Percentiles rank a stretch among this genome's conserved stretches.
These are phyloP conservation scores for Agonum fuliginosum DNA, from an alignment of 2,888 invertebrate species.

Conservation along the genomic window DNA sequence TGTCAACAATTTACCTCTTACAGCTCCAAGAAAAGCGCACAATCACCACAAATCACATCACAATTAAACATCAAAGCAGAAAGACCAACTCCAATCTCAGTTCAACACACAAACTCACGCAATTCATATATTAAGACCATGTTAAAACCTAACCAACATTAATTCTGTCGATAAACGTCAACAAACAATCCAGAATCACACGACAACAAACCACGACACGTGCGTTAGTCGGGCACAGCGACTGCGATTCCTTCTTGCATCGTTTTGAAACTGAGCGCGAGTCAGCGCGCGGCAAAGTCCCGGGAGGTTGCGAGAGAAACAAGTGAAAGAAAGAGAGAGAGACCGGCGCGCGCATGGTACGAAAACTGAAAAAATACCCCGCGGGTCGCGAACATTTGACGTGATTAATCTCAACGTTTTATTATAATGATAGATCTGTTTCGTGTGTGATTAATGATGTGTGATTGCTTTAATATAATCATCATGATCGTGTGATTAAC, in stretches of 20 bases:
- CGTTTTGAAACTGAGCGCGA: constrained; percentile 52
- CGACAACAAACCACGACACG: constrained; percentile 24
- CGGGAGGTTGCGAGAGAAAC: not conserved
- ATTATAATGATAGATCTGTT: constrained; percentile 55
- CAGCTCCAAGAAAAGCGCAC: not conserved
- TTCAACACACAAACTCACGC: constrained; percentile 34
- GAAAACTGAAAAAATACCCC: constrained; percentile 26
- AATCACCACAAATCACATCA: constrained; percentile 37
- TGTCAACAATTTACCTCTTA: constrained; percentile 21
- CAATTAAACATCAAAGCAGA: constrained; percentile 43
- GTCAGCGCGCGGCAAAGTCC: constrained; percentile 13
- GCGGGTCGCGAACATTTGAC: constrained; percentile 44
- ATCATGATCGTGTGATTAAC: constrained; percentile 46
- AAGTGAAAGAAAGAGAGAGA: constrained; percentile 7
- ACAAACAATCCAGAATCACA: constrained; percentile 40
- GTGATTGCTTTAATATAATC: constrained; percentile 53
- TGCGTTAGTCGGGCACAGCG: not conserved
- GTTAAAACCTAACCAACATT: constrained; percentile 5
- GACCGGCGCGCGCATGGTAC: constrained; percentile 26
- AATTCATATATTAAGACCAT: constrained; percentile 43
- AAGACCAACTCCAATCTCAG: too few species aligned
- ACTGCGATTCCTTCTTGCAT: not conserved
- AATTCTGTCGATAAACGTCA: constrained; percentile 1
- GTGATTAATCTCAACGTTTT: constrained; percentile 52
- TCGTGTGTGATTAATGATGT: constrained; percentile 46